Evolutionary conservation across 2,113 vertebrate species (phyloP).

Genomic region (Tretioscincus oriximinensis): DNA sequence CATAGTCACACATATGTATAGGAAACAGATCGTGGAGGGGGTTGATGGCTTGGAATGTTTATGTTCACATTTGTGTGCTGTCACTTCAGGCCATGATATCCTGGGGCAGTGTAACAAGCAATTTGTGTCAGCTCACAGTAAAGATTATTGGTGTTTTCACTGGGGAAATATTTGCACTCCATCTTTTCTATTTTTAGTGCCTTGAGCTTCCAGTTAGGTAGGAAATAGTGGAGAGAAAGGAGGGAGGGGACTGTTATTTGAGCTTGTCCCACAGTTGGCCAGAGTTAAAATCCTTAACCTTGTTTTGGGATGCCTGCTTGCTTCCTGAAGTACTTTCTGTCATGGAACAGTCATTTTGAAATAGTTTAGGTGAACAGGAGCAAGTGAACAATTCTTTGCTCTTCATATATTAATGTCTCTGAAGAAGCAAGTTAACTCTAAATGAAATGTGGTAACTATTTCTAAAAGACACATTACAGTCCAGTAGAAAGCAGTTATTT

Average conservation of each 20-base stretch:
- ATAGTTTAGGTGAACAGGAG: constrained; percentile 5
- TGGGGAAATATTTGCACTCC: constrained; percentile 52
- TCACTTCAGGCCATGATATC: constrained; percentile 43
- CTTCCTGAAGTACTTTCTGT: constrained; percentile 11
- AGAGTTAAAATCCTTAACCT: constrained; percentile 50
- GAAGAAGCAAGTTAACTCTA: constrained; percentile 18
- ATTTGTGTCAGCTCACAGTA: constrained; percentile 52
- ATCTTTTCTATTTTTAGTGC: constrained; percentile 49
- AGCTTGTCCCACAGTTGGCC: constrained; percentile 34
- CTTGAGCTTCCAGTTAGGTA: constrained; percentile 50
- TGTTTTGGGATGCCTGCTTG: constrained; percentile 42
- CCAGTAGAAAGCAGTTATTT: constrained; percentile 58
- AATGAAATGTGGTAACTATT: constrained; percentile 38
- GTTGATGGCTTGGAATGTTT: constrained; percentile 32
- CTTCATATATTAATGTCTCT: constrained; percentile 1
- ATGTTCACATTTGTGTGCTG: neutral
- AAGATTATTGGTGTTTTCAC: constrained; percentile 64
- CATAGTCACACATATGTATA: constrained; percentile 21
- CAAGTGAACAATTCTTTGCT: constrained; percentile 29
- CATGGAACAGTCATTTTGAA: neutral
- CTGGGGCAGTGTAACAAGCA: constrained; percentile 59
- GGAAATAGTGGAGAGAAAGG: constrained; percentile 20
- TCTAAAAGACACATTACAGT: constrained; percentile 46
- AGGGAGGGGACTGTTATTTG: constrained; percentile 6
- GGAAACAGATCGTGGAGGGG: constrained; percentile 24